These are phyloP conservation scores for Drosophila kanekoi DNA, from an alignment of 2,888 invertebrate genomes.

Conservation along the genomic window DNA sequence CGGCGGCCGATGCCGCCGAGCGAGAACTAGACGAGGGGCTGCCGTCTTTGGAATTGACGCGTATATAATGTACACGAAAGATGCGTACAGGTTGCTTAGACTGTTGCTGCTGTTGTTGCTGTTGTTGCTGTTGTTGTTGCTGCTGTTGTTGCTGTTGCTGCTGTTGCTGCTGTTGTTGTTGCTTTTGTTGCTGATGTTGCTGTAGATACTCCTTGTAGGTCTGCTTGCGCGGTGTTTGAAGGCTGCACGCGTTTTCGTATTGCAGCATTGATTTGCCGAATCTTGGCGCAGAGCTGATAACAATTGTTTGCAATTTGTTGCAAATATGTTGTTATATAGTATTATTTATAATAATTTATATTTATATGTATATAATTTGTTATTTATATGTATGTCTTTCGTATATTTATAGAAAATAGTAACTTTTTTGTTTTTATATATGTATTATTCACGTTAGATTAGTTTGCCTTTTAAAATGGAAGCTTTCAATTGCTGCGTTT, in stretches of 20 bases:
- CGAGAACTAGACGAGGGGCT: constrained; percentile 49
- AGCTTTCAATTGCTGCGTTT: constrained; percentile 80
- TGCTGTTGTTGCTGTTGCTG: constrained; percentile 40
- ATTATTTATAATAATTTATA: constrained; percentile 15
- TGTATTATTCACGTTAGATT: constrained; percentile 18
- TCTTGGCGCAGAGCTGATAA: constrained; percentile 26
- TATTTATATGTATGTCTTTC: constrained; percentile 17
- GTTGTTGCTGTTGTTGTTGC: constrained; percentile 28
- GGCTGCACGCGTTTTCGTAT: constrained; percentile 68
- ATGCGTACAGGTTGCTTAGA: constrained; percentile 71
- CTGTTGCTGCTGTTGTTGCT: no score
- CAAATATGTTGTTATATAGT: constrained; percentile 18
- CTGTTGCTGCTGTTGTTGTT: constrained; percentile 43
- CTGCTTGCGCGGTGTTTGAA: constrained; percentile 43
- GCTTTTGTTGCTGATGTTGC: constrained; percentile 50
- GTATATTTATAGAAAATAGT: constrained; percentile 70
- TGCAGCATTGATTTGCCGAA: constrained; percentile 68
- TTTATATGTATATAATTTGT: constrained; percentile 20
- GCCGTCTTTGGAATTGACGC: constrained; percentile 80
- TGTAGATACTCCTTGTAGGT: constrained; percentile 49
- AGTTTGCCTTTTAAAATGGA: constrained; percentile 69
- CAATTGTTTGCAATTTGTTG: background rate
- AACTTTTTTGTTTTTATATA: constrained; percentile 60
- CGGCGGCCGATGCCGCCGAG: constrained; percentile 42
- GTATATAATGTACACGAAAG: constrained; percentile 80